Evolutionary conservation across 2,113 vertebrate genomes (phyloP).

Genomic region (Prochilodus magdalenae): DNA sequence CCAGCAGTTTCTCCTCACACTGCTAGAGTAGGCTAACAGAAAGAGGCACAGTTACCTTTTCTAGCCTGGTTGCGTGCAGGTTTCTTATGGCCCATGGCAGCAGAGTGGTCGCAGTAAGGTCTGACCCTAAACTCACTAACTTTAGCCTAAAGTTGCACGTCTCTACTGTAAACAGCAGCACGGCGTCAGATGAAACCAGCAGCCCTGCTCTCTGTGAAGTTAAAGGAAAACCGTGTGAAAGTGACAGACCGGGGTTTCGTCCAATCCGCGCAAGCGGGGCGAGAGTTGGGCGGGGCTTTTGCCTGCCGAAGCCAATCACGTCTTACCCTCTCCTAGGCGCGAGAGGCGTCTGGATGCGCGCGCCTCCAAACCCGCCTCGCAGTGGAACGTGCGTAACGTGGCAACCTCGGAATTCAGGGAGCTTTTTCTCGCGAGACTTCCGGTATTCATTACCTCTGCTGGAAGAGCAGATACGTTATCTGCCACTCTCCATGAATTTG

Average conservation of each 20-base stretch:
- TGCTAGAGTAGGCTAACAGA: not conserved
- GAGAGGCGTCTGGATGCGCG: not conserved
- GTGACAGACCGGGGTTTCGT: not conserved
- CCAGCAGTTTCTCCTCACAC: too few species aligned
- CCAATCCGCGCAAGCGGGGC: conserved; percentile 7
- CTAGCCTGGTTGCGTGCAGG: conserved; percentile 39
- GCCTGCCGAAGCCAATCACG: conserved; percentile 21
- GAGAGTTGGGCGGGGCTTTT: not conserved
- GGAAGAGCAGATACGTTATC: not conserved
- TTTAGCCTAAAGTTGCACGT: not conserved
- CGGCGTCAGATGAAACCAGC: not conserved
- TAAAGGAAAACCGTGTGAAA: not conserved
- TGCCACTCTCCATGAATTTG: too few species aligned
- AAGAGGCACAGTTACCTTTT: conserved; percentile 43
- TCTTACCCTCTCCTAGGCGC: not conserved
- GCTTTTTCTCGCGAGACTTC: conserved; percentile 48
- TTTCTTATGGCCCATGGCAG: conserved; percentile 53
- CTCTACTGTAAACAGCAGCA: not conserved
- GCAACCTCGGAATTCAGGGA: conserved; percentile 9
- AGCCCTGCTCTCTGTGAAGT: not conserved
- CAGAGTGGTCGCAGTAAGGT: too few species aligned
- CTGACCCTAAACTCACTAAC: not conserved
- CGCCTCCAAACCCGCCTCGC: conserved; percentile 1
- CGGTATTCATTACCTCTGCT: not conserved
- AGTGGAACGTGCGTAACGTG: conserved; percentile 46